Evolutionary conservation across 1,140 invertebrate species (phyloP), one percentile per base, ranked within the genome.

Genomic region (Scaptodrosophila lebanonensis): DNA sequence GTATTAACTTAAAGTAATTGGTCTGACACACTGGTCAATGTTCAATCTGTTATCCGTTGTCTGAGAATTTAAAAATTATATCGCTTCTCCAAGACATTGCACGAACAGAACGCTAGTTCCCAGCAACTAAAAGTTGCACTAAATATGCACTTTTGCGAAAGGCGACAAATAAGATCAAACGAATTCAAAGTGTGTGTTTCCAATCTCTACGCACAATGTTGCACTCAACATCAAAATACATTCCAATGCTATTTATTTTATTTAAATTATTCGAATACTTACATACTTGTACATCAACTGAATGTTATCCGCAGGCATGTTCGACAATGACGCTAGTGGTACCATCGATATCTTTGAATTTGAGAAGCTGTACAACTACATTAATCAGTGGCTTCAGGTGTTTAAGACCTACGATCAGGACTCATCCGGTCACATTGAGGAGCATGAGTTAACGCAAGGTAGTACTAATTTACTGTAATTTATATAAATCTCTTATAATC

Each of bases 291-390:
- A n/a, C 2, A 15, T 38, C 8, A n/a, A n/a, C n/a, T n/a, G n/a
- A n/a, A 13, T 25, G 7, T 3, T 49, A 39, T 9, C 18, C 9
- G 17, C n/a, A 93, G 94, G 92, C 52, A 95, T 97, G 94, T 97
- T 97, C 90, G 95, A 97, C 85, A 91, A 91, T 66, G 93, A 96
- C 82, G 91, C 92, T 65, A 92, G 89, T 60, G 95, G 95, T n/a
- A 93, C 92, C n/a, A 96, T 98, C 66, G 94, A 95, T 86, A 47
- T 96, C 0, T 89, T 91, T 68, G 95, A 97, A 88, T 98, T 97
- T 86, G 92, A 94, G 73, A 92, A 94, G 66, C 88, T 98, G 5
- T 98, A 94, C 87, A 93, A 92, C 40, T 98, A 97, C 76, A 93
- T 97, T 25, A 96, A 96, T 83, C 91, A 96, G 67, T 97, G 95